Conservation (phyloP, 2,797 vertebrate genomes). For the Xenopus petersii region DNA sequence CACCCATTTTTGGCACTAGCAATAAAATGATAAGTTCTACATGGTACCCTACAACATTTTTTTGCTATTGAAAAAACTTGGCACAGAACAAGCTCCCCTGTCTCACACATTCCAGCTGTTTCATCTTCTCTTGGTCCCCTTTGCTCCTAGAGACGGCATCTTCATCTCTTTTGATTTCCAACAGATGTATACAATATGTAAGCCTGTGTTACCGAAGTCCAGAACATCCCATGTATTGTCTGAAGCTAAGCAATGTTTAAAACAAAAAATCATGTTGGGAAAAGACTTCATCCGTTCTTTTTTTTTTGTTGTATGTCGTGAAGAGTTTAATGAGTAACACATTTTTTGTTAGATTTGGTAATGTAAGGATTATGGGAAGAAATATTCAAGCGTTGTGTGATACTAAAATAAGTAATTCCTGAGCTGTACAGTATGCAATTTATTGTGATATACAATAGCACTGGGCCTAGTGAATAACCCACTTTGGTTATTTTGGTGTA, state of each 20-base stretch:
- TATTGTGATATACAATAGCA: too few species aligned
- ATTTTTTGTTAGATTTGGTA: constrained; percentile 2
- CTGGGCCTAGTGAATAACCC: too few species aligned
- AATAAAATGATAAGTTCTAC: constrained; percentile 15
- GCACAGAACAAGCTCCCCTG: constrained; percentile 9
- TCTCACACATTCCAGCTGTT: constrained; percentile 23
- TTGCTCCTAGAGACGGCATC: constrained; percentile 20
- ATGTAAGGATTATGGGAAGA: neutral
- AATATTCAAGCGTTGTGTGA: too few species aligned
- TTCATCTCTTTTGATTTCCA: constrained; percentile 25
- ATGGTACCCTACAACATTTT: constrained; percentile 16
- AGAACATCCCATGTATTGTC: constrained; percentile 25
- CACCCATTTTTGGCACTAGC: constrained; percentile 18
- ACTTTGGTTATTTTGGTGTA: too few species aligned
- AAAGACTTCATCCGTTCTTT: constrained; percentile 4
- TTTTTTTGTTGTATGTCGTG: neutral
- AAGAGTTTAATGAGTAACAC: constrained; percentile 3
- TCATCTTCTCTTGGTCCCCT: constrained; percentile 19
- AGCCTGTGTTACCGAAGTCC: constrained; percentile 18
- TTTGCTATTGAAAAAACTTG: constrained; percentile 16
- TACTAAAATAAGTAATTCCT: too few species aligned
- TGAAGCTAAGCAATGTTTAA: constrained; percentile 10
- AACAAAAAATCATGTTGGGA: neutral
- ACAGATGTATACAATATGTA: constrained; percentile 34
- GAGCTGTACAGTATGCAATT: too few species aligned